phyloP scores from a whole-genome alignment of 2,888 invertebrate species.

The Pyrochroa serraticornis region DNA sequence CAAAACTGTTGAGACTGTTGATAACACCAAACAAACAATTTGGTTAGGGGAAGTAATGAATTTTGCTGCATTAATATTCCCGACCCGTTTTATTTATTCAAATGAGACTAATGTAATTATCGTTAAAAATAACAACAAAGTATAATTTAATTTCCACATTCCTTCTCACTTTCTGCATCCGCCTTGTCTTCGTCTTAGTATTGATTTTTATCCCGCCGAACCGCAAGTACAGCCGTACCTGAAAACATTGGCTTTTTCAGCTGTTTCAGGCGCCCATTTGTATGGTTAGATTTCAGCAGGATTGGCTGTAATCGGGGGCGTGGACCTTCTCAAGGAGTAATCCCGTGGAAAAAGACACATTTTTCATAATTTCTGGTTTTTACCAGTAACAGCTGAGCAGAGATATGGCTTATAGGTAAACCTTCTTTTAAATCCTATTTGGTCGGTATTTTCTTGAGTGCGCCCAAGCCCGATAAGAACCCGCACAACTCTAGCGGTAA shows the following conservation, averaged over 20 bases:
- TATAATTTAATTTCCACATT: slow-evolving; percentile 37
- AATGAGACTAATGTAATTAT: slow-evolving; percentile 30
- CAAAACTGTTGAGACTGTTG: not conserved
- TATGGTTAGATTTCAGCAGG: slow-evolving; percentile 31
- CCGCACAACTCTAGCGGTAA: slow-evolving; percentile 12
- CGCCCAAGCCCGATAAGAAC: slow-evolving; percentile 8
- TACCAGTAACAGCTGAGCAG: slow-evolving; percentile 37
- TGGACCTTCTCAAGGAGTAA: slow-evolving; percentile 47
- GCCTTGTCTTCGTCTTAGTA: slow-evolving; percentile 46
- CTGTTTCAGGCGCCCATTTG: slow-evolving; percentile 30
- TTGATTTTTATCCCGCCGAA: slow-evolving; percentile 51
- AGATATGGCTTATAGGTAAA: slow-evolving; percentile 39
- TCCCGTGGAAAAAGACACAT: slow-evolving; percentile 47
- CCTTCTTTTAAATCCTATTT: slow-evolving; percentile 39
- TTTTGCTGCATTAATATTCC: slow-evolving; percentile 8
- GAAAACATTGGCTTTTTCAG: slow-evolving; percentile 43
- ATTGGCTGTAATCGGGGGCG: slow-evolving; percentile 41
- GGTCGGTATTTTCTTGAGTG: slow-evolving; percentile 30
- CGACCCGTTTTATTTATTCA: slow-evolving; percentile 25
- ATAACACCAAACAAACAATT: not conserved
- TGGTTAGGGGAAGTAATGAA: not conserved
- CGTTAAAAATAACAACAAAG: slow-evolving; percentile 39
- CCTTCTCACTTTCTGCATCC: slow-evolving; percentile 50
- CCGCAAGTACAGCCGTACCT: slow-evolving; percentile 48
- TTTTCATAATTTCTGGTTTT: slow-evolving; percentile 49